Conservation (phyloP, 2,113 vertebrate species). For the Hippopotamus amphibius region DNA sequence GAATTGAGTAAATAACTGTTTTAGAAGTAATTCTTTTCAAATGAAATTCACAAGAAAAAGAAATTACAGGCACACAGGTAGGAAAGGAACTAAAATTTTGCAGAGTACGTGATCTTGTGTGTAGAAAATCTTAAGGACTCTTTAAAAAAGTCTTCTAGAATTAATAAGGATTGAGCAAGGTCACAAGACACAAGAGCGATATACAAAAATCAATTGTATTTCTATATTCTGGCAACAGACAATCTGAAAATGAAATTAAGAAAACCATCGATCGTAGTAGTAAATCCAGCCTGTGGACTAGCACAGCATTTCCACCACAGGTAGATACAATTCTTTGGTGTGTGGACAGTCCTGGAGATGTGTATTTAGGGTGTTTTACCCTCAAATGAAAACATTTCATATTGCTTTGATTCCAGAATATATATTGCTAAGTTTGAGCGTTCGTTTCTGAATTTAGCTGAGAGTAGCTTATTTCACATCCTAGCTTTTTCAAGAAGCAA, state of each 20-base stretch:
- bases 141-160: background rate
- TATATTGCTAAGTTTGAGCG: background rate
- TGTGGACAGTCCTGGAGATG: background rate
- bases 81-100: background rate
- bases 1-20: background rate
- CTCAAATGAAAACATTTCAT: background rate
- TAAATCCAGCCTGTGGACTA: background rate
- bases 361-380: background rate
- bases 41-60: background rate
- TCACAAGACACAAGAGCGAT: background rate
- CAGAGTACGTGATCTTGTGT: background rate
- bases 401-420: conserved; percentile 18
- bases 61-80: background rate
- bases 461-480: conserved; percentile 12
- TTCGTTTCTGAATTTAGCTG: conserved; percentile 33
- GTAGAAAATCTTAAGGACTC: background rate
- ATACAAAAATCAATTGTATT: background rate
- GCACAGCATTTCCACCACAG: background rate
- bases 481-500: conserved; percentile 44
- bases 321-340: background rate
- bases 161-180: background rate
- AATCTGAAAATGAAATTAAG: background rate
- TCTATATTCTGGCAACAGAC: background rate
- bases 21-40: background rate
- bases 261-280: background rate